Conservation (phyloP, 2,797 vertebrate genomes). For the Philypnodon macrostomus region DNA sequence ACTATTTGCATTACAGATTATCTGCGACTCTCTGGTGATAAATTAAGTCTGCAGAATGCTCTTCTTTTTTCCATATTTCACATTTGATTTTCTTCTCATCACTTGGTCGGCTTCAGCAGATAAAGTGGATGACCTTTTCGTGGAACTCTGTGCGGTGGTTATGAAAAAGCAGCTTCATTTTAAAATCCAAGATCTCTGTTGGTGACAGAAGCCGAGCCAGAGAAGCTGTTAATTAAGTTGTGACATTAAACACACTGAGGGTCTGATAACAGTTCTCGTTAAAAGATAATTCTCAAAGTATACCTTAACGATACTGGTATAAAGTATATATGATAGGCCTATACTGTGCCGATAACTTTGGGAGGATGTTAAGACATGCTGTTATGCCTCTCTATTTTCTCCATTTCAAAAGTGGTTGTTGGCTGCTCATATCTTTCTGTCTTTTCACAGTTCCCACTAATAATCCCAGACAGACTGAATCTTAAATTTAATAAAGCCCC, state of each 20-base stretch:
- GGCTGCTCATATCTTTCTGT: too few species aligned
- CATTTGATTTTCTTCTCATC: background rate
- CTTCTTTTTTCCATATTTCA: background rate
- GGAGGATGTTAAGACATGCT: too few species aligned
- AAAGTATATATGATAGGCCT: background rate
- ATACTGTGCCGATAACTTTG: too few species aligned
- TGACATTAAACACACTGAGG: too few species aligned
- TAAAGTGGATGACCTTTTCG: conserved; percentile 25
- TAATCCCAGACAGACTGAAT: too few species aligned
- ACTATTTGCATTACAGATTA: conserved; percentile 11
- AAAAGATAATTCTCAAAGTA: too few species aligned
- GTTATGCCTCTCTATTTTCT: too few species aligned
- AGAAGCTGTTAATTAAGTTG: too few species aligned
- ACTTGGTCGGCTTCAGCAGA: conserved; percentile 15
- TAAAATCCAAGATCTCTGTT: conserved; percentile 27
- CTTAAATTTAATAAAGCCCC: too few species aligned
- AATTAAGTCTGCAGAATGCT: background rate
- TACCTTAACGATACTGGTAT: background rate
- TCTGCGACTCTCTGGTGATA: background rate
- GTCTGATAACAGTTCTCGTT: too few species aligned
- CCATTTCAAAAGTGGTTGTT: too few species aligned
- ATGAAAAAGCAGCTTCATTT: conserved; percentile 26
- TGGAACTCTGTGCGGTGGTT: conserved; percentile 24
- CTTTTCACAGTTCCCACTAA: too few species aligned
- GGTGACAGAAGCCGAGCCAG: conserved; percentile 37